Evolutionary conservation across 2,797 vertebrate genomes (phyloP).

Genomic region (Eupleurogrammus muticus): DNA sequence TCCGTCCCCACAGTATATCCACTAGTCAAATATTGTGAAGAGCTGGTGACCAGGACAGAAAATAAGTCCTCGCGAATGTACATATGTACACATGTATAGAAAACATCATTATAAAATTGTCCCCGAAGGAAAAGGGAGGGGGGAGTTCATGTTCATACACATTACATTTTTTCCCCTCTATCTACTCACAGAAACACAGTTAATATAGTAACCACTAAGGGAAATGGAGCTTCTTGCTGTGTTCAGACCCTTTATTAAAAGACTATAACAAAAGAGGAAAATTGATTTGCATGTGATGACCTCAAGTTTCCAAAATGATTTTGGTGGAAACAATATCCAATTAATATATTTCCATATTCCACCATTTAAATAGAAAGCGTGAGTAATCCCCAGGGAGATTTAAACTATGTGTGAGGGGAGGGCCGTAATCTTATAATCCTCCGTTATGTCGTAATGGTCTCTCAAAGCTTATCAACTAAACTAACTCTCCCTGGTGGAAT

Average conservation of each 20-base stretch:
- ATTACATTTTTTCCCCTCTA: neutral
- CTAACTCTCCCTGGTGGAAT: conserved; percentile 70
- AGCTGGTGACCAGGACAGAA: neutral
- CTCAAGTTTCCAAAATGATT: conserved; percentile 19
- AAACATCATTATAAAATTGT: neutral
- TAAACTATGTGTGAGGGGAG: conserved; percentile 57
- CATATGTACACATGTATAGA: neutral
- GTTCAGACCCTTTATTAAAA: conserved; percentile 43
- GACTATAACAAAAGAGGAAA: conserved; percentile 30
- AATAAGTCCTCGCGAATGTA: neutral
- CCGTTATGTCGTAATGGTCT: conserved; percentile 73
- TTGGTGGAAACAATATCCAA: conserved; percentile 37
- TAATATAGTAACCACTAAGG: conserved; percentile 2
- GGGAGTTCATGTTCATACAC: neutral
- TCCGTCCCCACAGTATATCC: conserved; percentile 1
- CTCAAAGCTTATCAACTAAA: conserved; percentile 72
- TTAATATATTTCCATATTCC: conserved; percentile 64
- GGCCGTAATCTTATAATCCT: conserved; percentile 78
- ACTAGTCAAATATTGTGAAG: neutral
- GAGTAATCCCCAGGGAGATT: conserved; percentile 66
- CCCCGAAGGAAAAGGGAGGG: neutral
- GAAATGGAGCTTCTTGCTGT: conserved; percentile 9
- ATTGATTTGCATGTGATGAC: conserved; percentile 27
- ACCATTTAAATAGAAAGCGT: conserved; percentile 61
- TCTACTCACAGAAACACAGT: neutral